Conservation (phyloP, 2,113 vertebrate species). For the Danionella cerebrum region DNA sequence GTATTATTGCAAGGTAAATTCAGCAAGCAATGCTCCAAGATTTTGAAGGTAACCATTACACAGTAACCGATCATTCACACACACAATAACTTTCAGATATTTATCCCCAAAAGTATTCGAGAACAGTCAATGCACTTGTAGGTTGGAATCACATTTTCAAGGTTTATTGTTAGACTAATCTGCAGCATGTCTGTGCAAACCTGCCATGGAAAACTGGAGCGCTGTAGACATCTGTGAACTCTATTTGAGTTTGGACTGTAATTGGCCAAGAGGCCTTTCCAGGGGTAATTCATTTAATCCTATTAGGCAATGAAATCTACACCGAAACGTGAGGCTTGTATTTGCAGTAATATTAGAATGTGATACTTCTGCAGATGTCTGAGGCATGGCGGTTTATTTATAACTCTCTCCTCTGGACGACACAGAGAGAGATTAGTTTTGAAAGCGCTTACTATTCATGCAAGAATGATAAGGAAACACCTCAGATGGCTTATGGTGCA, state of each 20-base stretch:
- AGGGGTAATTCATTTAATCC: conserved; percentile 54
- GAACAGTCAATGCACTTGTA: no score
- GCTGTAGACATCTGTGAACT: conserved; percentile 21
- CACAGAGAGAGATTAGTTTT: conserved; percentile 28
- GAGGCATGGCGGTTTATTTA: conserved; percentile 24
- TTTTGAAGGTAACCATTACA: no score
- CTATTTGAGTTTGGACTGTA: conserved; percentile 15
- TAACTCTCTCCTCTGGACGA: conserved; percentile 22
- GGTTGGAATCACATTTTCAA: no score
- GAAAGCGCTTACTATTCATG: background rate
- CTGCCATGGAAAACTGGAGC: background rate
- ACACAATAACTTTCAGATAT: no score
- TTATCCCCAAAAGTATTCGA: no score
- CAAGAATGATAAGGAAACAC: conserved; percentile 48
- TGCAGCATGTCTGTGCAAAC: background rate
- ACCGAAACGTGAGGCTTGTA: conserved; percentile 50
- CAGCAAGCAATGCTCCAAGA: no score
- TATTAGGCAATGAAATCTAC: conserved; percentile 51
- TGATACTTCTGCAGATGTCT: conserved; percentile 18
- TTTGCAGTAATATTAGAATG: conserved; percentile 24
- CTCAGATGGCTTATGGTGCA: conserved; percentile 53
- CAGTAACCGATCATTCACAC: no score
- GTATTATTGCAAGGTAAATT: no score
- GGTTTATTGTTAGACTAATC: background rate
- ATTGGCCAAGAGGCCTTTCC: conserved; percentile 29